Percentiles rank a stretch among this genome's conserved stretches.
Evolutionary conservation across 2,113 vertebrate genomes (phyloP).

Genomic region (Pelecanoides urinatrix): DNA sequence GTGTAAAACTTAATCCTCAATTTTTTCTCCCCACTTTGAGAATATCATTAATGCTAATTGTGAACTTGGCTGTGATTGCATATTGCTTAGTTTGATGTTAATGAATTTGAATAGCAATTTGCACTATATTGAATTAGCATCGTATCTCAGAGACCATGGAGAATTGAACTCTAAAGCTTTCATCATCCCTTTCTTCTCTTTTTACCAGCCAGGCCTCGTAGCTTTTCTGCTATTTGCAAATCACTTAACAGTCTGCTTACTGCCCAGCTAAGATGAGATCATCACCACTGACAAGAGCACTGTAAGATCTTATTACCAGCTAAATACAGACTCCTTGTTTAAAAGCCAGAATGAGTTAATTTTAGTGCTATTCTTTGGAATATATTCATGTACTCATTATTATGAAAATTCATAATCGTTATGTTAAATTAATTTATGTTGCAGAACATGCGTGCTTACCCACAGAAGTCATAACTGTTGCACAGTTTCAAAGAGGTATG

Average conservation of each 20-base stretch:
- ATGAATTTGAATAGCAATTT: conserved; percentile 62
- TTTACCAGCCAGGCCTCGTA: background rate
- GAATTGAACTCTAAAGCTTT: conserved; percentile 41
- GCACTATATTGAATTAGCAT: conserved; percentile 55
- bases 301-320: background rate
- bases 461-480: background rate
- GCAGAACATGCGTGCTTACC: background rate
- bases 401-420: background rate
- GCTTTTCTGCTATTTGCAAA: conserved; percentile 4
- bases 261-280: background rate
- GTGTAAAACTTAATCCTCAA: background rate
- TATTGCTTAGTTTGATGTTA: conserved; percentile 46
- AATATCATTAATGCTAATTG: conserved; percentile 59
- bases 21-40: conserved; percentile 19
- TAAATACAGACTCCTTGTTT: background rate
- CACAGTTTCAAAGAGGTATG: background rate
- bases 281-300: background rate
- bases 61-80: conserved; percentile 53
- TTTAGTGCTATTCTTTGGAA: background rate
- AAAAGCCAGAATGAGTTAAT: background rate
- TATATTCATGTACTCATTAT: background rate
- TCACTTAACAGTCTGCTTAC: background rate
- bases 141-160: conserved; percentile 29
- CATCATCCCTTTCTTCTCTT: background rate
- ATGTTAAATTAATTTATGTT: background rate